These are phyloP conservation scores for Aepyceros melampus DNA, from an alignment of 2,113 vertebrate species.

Conservation along the genomic window DNA sequence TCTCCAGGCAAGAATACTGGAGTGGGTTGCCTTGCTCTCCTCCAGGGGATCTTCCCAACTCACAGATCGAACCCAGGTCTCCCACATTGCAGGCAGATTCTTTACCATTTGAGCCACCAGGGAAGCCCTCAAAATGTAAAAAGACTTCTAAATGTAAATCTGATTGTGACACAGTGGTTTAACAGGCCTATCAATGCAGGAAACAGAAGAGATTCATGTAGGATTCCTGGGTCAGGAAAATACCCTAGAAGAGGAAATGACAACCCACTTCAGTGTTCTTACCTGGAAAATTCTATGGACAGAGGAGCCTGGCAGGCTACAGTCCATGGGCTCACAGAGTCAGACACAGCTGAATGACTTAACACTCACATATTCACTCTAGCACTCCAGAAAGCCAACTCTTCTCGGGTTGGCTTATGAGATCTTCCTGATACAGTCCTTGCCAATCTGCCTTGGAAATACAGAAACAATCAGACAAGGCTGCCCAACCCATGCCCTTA, in stretches of 20 bases:
- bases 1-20: background rate
- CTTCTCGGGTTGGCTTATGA: background rate
- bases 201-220: background rate
- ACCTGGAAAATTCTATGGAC: background rate
- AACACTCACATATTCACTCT: background rate
- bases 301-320: background rate
- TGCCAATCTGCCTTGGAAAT: background rate
- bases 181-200: background rate
- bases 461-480: background rate
- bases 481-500: background rate
- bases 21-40: background rate
- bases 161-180: background rate
- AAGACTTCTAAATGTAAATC: background rate
- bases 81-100: fast-evolving
- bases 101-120: background rate
- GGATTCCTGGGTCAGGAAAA: background rate
- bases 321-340: background rate
- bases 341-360: background rate
- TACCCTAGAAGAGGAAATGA: background rate
- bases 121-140: background rate
- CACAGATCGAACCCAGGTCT: background rate
- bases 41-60: background rate
- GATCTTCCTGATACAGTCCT: background rate
- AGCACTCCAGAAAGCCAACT: too few relatives aligned
- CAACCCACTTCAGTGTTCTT: background rate